These are phyloP conservation scores for Adineta ricciae DNA, from an alignment of 2,888 invertebrate genomes.

Conservation along the genomic window DNA sequence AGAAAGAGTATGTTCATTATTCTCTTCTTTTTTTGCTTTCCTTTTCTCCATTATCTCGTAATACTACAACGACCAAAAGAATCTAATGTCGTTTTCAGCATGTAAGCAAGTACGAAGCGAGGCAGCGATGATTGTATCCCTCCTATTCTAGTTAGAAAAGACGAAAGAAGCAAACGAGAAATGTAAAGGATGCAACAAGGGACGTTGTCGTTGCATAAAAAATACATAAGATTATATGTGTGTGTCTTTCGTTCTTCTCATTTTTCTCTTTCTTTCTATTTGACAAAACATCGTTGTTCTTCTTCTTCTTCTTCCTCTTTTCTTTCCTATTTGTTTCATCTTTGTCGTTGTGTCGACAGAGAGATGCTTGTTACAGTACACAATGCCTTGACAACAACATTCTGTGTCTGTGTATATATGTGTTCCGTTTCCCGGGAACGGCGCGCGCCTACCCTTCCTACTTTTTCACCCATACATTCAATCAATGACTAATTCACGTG, in stretches of 20 bases:
- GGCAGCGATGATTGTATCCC: too few relatives aligned
- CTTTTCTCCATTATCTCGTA: not conserved
- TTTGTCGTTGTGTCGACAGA: not conserved
- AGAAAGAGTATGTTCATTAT: too few relatives aligned
- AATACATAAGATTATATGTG: not conserved
- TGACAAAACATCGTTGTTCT: not conserved
- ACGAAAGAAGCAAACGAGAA: too few relatives aligned
- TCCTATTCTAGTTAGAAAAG: too few relatives aligned
- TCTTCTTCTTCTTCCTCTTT: not conserved
- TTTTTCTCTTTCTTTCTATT: not conserved
- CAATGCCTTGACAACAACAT: not conserved
- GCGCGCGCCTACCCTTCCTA: not conserved
- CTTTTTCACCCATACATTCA: not conserved
- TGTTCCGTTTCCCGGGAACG: not conserved
- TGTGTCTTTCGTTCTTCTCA: slow-evolving; percentile 6
- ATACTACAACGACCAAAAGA: not conserved
- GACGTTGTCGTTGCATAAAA: too few relatives aligned
- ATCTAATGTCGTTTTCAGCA: slow-evolving; percentile 1
- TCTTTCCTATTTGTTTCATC: not conserved
- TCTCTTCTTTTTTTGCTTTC: too few relatives aligned
- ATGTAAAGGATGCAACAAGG: too few relatives aligned
- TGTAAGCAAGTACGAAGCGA: too few relatives aligned
- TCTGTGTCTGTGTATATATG: not conserved
- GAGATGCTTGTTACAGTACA: not conserved
- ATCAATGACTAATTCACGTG: not conserved